These are phyloP conservation scores for Plumapathes pennacea DNA, from an alignment of 92 coral and sea anemone genomes.

Conservation along the genomic window DNA sequence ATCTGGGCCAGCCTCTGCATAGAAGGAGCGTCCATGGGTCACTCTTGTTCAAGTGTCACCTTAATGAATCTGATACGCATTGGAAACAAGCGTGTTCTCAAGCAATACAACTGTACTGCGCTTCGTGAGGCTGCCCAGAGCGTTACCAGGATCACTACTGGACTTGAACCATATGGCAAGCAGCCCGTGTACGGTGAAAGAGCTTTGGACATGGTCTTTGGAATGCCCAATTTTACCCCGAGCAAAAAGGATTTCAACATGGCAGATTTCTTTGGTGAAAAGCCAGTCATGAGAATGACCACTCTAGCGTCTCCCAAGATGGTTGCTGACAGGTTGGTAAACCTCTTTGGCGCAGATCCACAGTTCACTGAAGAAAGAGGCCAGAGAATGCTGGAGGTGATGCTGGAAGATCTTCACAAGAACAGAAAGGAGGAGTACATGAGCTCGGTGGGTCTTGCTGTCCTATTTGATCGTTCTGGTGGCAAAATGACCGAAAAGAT, in stretches of 20 bases:
- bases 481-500: slow-evolving; percentile 61
- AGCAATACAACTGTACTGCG: slow-evolving; percentile 51
- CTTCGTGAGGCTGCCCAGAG: slow-evolving; percentile 53
- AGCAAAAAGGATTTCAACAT: slow-evolving; percentile 61
- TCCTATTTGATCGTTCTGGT: slow-evolving; percentile 77
- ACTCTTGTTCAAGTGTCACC: slow-evolving; percentile 40
- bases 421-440: slow-evolving; percentile 77
- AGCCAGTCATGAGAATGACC: slow-evolving; percentile 65
- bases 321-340: slow-evolving; percentile 52
- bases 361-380: slow-evolving; percentile 67
- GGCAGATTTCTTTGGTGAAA: slow-evolving; percentile 72
- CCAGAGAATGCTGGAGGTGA: slow-evolving; percentile 59
- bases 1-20: slow-evolving; percentile 54
- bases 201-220: slow-evolving; percentile 70
- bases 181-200: slow-evolving; percentile 70
- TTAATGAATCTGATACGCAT: slow-evolving; percentile 55
- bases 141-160: slow-evolving; percentile 66
- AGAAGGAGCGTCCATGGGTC: slow-evolving; percentile 64
- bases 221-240: slow-evolving; percentile 46
- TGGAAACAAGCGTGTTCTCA: slow-evolving; percentile 47
- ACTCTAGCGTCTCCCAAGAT: slow-evolving; percentile 62
- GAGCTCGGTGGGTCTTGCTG: slow-evolving; percentile 69
- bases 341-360: slow-evolving; percentile 59
- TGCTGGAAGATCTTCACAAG: slow-evolving; percentile 64
- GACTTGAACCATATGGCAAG: slow-evolving; percentile 49